Evolutionary conservation across 2,888 invertebrate genomes (phyloP).

Genomic region (Pterostichus madidus): DNA sequence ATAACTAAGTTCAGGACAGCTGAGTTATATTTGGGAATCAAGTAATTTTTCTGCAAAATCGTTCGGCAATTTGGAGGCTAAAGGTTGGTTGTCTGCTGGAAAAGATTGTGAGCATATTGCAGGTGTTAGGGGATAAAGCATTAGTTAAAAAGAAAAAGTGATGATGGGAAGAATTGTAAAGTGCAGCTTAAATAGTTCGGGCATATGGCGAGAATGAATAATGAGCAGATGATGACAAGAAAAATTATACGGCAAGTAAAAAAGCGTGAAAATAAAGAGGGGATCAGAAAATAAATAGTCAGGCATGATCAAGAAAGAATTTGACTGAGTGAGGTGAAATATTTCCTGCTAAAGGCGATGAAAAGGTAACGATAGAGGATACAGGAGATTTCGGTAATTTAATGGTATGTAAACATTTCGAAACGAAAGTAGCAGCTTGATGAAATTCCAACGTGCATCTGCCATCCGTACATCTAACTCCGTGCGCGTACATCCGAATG

Average conservation of each 20-base stretch:
- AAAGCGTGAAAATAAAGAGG: neutral
- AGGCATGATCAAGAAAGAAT: constrained; percentile 29
- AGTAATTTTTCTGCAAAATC: neutral
- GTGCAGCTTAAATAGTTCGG: constrained; percentile 49
- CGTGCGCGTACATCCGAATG: neutral
- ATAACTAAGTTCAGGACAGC: neutral
- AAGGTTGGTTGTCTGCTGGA: neutral
- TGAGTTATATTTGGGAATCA: neutral
- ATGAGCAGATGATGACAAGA: constrained; percentile 52
- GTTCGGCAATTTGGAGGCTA: neutral
- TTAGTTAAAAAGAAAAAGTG: constrained; percentile 26
- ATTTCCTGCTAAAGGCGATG: neutral
- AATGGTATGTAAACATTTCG: constrained; percentile 31
- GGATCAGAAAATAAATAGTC: constrained; percentile 48
- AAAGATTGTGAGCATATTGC: constrained; percentile 18
- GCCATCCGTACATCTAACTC: neutral
- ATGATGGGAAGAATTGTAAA: constrained; percentile 23
- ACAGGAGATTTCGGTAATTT: constrained; percentile 15
- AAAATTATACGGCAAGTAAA: constrained; percentile 40
- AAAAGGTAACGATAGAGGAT: neutral
- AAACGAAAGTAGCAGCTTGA: neutral
- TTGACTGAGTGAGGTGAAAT: constrained; percentile 12
- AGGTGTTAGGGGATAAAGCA: constrained; percentile 1
- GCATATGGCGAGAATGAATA: constrained; percentile 44
- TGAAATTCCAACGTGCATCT: neutral